Evolutionary conservation across 92 coral and sea anemone species (phyloP), one percentile per base, ranked within the genome.

Genomic region (Muricea muricata): DNA sequence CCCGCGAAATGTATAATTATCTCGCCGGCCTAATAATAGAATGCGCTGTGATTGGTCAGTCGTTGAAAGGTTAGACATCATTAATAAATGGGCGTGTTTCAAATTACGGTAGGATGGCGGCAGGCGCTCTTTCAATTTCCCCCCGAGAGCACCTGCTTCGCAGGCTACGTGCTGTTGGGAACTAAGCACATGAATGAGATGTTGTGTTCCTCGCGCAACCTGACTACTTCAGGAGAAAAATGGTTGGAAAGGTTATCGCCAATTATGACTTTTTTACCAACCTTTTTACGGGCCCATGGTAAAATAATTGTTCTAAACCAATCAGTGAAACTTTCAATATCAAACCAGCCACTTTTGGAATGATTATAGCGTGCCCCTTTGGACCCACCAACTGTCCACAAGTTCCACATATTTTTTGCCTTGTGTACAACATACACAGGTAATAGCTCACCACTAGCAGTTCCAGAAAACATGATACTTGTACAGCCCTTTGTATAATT

Each of bases 321-420:
- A 52, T 75, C 80, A 4, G 23, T 29, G 24, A 75, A 75, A 10
- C 35, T 11, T 17, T 26, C 57, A 46, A 50, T 28, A 72, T 72
- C 80, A 75, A 75, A 75, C 80, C 80, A 75, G n/a, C 80, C 80
- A 29, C 80, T 75, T 75, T 75, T 75, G 37, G 40, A 46, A 46
- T 52, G 80, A 47, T 50, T 75, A 52, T n/a, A 75, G 3, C 80
- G 21, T 20, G 80, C 65, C 30, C 39, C 40, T 46, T 75, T 26
- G 15, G 80, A 65, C 4, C 65, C 80, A 35, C 80, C 80, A 50
- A 50, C 28, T 3, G 65, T 75, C 80, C 80, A 75, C 14, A 40
- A 47, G 65, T 50, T 75, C 80, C 80, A 75, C 65, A 75, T 46
- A 46, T 75, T 46, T 37, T 9, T 50, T 15, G 80, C 39, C 20